Evolutionary conservation across 1,140 invertebrate species (phyloP).

Genomic region (Bacillus rossius): DNA sequence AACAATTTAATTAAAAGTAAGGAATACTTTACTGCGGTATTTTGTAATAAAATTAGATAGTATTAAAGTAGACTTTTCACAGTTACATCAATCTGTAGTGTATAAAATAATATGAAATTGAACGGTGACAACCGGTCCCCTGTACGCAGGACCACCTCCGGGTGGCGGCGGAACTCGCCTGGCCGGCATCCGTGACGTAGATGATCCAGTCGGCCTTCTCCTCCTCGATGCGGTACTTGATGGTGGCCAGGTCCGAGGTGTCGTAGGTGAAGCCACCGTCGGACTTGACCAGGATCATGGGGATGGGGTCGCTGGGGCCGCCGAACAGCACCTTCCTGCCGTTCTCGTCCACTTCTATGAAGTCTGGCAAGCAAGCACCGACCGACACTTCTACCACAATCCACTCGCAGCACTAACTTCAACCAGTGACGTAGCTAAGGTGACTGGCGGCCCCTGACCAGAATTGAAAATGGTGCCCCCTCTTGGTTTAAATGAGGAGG

Average conservation of each 20-base stretch:
- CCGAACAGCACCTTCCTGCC: constrained; percentile 93
- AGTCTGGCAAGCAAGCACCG: constrained; percentile 32
- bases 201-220: constrained; percentile 89
- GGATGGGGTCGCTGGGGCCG: constrained; percentile 50
- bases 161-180: constrained; percentile 49
- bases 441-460: too few species aligned
- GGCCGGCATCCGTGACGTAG: constrained; percentile 94
- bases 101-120: too few species aligned
- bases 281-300: constrained; percentile 94
- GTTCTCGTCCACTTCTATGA: constrained; percentile 76
- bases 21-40: too few species aligned
- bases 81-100: too few species aligned
- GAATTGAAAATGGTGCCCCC: too few species aligned
- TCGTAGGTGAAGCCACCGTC: constrained; percentile 99
- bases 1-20: too few species aligned
- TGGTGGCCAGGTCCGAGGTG: constrained; percentile 93
- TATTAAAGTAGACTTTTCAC: too few species aligned
- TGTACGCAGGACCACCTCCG: too few species aligned
- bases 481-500: too few species aligned
- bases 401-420: not conserved
- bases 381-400: not conserved
- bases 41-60: too few species aligned
- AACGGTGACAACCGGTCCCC: too few species aligned
- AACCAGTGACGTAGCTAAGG: too few species aligned
- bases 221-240: constrained; percentile 83